A percentile compares a stretch with the other conserved stretches of the same genome.
Conservation (phyloP, 2,888 invertebrate genomes). For the Drosophila monieri region DNA sequence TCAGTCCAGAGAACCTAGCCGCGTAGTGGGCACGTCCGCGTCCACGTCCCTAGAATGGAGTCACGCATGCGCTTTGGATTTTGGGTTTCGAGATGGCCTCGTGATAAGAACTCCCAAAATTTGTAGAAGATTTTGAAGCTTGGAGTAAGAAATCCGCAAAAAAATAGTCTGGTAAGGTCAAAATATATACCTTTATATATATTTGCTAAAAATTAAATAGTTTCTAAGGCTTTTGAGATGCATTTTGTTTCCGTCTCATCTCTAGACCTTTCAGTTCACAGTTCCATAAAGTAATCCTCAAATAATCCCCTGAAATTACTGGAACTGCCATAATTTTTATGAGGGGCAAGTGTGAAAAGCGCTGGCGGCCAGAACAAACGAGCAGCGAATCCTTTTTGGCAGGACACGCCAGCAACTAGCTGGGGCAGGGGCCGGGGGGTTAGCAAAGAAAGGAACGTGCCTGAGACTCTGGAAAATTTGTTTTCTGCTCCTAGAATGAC, state of each 20-base stretch:
- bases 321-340: conserved; percentile 61
- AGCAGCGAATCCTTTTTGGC: conserved; percentile 30
- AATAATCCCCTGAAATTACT: conserved; percentile 27
- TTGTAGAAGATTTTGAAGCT: neutral
- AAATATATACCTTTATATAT: too few species aligned
- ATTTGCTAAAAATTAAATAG: too few species aligned
- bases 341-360: conserved; percentile 70
- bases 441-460: conserved; percentile 33
- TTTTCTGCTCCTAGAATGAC: conserved; percentile 22
- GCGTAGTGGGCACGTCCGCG: conserved; percentile 26
- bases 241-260: neutral
- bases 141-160: too few species aligned
- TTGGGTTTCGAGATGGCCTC: neutral
- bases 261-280: conserved; percentile 8
- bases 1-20: neutral
- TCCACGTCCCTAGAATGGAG: conserved; percentile 50
- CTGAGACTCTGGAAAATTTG: conserved; percentile 8
- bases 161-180: too few species aligned
- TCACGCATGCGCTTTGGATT: conserved; percentile 45
- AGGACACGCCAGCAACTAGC: conserved; percentile 22
- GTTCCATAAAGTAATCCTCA: conserved; percentile 10
- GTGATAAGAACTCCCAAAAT: neutral
- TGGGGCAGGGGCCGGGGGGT: conserved; percentile 3
- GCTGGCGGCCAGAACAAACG: conserved; percentile 47
- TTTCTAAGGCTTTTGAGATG: neutral